phyloP scores from a whole-genome alignment of 2,888 invertebrate species.

The Aradus depressus region DNA sequence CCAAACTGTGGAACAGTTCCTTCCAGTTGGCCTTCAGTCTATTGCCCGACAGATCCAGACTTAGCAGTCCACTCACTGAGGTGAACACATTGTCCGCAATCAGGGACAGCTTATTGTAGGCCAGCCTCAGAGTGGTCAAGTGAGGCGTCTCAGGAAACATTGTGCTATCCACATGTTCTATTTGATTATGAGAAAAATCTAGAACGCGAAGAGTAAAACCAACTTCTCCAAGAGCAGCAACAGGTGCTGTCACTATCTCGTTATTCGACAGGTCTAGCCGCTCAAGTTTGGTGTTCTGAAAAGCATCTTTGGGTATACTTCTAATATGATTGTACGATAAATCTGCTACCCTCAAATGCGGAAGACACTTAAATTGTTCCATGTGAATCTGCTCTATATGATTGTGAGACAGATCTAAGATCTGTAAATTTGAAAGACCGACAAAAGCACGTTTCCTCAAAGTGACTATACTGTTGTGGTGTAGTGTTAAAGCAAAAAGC shows the following conservation, averaged over 20 bases:
- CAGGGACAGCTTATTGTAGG: conserved; percentile 68
- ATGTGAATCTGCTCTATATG: conserved; percentile 62
- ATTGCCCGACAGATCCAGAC: conserved; percentile 70
- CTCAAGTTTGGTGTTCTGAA: conserved; percentile 67
- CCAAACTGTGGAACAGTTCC: conserved; percentile 76
- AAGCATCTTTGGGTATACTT: conserved; percentile 63
- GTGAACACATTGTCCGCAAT: conserved; percentile 82
- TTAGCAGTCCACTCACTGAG: conserved; percentile 63
- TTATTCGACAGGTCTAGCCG: conserved; percentile 69
- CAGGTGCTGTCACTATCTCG: conserved; percentile 67
- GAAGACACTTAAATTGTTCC: conserved; percentile 67
- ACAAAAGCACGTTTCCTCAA: conserved; percentile 66
- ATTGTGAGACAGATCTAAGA: conserved; percentile 68
- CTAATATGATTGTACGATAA: conserved; percentile 60
- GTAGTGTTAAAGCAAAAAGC: conserved; percentile 61
- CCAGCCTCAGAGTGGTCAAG: conserved; percentile 63
- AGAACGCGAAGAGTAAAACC: conserved; percentile 67
- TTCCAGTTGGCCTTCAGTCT: conserved; percentile 73
- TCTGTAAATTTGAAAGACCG: conserved; percentile 60
- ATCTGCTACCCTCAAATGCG: conserved; percentile 60
- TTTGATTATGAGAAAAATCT: conserved; percentile 63
- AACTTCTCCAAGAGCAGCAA: conserved; percentile 62
- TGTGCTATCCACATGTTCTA: conserved; percentile 78
- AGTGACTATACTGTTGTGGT: conserved; percentile 59
- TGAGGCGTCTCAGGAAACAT: conserved; percentile 75